These are phyloP conservation scores for Diaprepes abbreviatus DNA, from an alignment of 2,888 invertebrate species.

Conservation along the genomic window DNA sequence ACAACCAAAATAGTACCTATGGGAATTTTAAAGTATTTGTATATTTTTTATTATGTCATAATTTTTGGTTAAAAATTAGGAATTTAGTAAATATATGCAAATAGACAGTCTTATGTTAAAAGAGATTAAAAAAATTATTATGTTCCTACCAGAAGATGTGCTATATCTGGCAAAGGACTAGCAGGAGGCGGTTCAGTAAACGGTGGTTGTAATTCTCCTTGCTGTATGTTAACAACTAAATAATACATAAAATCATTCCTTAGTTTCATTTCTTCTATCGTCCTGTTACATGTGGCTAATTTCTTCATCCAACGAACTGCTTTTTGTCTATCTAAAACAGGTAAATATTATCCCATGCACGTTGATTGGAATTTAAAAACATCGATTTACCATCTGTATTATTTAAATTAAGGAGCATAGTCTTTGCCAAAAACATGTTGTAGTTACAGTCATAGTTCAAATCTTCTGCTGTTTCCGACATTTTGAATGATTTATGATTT, in stretches of 20 bases:
- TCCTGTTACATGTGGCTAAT: constrained; percentile 66
- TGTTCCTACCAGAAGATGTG: constrained; percentile 65
- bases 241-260: constrained; percentile 72
- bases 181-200: constrained; percentile 70
- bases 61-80: too few species aligned
- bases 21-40: too few species aligned
- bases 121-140: constrained; percentile 4
- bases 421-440: constrained; percentile 69
- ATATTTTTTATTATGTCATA: too few species aligned
- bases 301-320: constrained; percentile 70
- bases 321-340: constrained; percentile 66
- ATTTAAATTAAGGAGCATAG: constrained; percentile 66
- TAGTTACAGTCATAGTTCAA: constrained; percentile 71
- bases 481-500: constrained; percentile 55
- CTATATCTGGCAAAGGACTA: constrained; percentile 66
- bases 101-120: too few species aligned
- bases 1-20: too few species aligned
- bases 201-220: constrained; percentile 68
- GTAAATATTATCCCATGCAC: constrained; percentile 23
- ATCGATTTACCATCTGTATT: constrained; percentile 55
- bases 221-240: constrained; percentile 68
- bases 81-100: too few species aligned
- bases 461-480: constrained; percentile 66
- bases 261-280: constrained; percentile 69
- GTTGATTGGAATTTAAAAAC: not conserved